A percentile compares a stretch with the other conserved stretches of the same genome.
Conservation (phyloP, 2,113 vertebrate genomes). For the Myotis lucifugus region DNA sequence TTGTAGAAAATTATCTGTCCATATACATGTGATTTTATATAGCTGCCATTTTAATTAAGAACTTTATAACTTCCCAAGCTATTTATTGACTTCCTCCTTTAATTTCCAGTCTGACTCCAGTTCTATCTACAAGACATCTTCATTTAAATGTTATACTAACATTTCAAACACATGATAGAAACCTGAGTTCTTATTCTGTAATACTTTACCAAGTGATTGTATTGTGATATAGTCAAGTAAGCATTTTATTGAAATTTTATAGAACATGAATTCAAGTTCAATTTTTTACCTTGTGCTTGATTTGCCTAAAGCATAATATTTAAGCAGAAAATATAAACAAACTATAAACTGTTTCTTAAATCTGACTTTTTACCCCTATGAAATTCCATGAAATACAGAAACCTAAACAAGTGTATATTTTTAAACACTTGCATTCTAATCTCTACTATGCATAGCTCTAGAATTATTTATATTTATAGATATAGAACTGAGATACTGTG, state of each 20-base stretch:
- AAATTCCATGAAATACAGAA: constrained; percentile 42
- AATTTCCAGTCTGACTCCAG: constrained; percentile 2
- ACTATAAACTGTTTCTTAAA: constrained; percentile 1
- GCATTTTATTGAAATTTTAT: background rate
- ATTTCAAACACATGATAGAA: constrained; percentile 48
- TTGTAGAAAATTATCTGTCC: too few species aligned
- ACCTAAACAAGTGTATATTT: constrained; percentile 15
- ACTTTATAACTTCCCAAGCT: constrained; percentile 35
- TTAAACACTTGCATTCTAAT: constrained; percentile 20
- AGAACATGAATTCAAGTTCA: constrained; percentile 15
- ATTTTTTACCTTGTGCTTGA: constrained; percentile 16
- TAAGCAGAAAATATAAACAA: constrained; percentile 21
- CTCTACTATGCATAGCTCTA: constrained; percentile 9
- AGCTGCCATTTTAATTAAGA: background rate
- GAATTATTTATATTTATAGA: constrained; percentile 37
- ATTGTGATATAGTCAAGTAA: constrained; percentile 36
- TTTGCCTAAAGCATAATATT: constrained; percentile 25
- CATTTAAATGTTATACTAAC: constrained; percentile 26
- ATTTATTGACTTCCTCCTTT: background rate
- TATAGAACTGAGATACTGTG: background rate
- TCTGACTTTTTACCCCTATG: background rate
- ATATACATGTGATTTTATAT: background rate
- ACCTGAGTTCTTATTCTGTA: background rate
- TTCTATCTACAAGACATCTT: background rate
- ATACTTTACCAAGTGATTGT: constrained; percentile 22